Percentiles rank a stretch among this genome's conserved stretches.
These are phyloP conservation scores for Philonicus albiceps DNA, from an alignment of 2,888 invertebrate species.

Conservation along the genomic window DNA sequence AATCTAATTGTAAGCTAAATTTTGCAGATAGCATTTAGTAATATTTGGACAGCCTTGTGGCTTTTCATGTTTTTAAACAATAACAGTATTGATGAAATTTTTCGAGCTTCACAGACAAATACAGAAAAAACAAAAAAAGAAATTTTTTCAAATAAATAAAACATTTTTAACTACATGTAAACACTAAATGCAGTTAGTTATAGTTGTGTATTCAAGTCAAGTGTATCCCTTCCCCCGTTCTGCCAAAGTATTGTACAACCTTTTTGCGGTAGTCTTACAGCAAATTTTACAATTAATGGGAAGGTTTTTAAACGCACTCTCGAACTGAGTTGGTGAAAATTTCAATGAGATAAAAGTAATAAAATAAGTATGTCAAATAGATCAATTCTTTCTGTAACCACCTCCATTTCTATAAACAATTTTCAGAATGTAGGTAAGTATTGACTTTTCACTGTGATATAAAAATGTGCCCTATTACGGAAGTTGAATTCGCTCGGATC, in stretches of 20 bases:
- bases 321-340: not conserved
- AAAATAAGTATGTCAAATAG: not conserved
- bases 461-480: too few relatives aligned
- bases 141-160: not conserved
- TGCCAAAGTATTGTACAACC: not conserved
- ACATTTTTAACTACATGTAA: not conserved
- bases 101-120: not conserved
- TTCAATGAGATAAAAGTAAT: not conserved
- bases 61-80: not conserved
- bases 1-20: not conserved
- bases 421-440: not conserved
- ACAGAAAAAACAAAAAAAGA: not conserved
- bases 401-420: not conserved
- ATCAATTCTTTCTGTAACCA: not conserved
- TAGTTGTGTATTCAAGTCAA: not conserved
- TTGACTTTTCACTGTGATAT: not conserved
- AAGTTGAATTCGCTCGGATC: too few relatives aligned
- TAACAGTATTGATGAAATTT: not conserved
- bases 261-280: not conserved
- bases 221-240: not conserved
- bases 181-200: not conserved
- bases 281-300: not conserved
- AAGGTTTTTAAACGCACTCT: not conserved
- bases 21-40: not conserved
- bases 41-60: not conserved